Base-by-base conservation (phyloP, 1,140 invertebrate species). In the Meloidogyne floridensis region DNA sequence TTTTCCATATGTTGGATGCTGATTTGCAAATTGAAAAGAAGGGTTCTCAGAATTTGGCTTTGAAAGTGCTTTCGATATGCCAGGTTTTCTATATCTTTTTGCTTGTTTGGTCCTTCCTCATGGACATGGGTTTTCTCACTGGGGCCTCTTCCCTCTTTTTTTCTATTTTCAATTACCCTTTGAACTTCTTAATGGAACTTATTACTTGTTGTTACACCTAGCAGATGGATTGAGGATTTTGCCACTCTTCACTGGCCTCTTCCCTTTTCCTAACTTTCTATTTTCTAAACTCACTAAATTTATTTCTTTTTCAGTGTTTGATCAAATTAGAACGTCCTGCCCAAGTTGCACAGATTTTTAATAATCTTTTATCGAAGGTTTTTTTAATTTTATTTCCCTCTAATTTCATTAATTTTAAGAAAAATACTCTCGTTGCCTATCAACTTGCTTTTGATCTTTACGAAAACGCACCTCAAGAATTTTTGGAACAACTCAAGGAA, bases 401-500 rank as follows among this genome's bases (percentile, higher is more conserved):
- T 65, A n/a, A n/a, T 18, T n/a, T 9, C 0, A 5, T n/a, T 7
- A 54, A 72, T 15, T 42, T 43, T 51, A 59, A 76, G 72, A 80
- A 80, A 18, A 43, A 81, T 18, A 54, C 18, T 20, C 47, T 86
- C 18, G 59, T 84, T n/a, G 72, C 73, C 18, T 83, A 65, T 72
- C 77, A 82, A 56, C 53, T 81, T 70, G 72, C 77, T 32, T 82
- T 82, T 72, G 69, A 81, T 82, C 51, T 81, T n/a, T 32, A 81
- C 59, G 77, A 81, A n/a, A 75, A 77, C 15, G 97, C 97, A 0
- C 98, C 96, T 0, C 98, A 99, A 91, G 96, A 98, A 89, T 98
- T 98, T 90, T 91, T 99, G 18, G 94, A 93, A 47, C 93, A 94
- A 86, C 95, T 99, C 10, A 91, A 96, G 56, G 93, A 72, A 32